Evolutionary conservation across 2,888 invertebrate genomes (phyloP).

Genomic region (Serripes groenlandicus): DNA sequence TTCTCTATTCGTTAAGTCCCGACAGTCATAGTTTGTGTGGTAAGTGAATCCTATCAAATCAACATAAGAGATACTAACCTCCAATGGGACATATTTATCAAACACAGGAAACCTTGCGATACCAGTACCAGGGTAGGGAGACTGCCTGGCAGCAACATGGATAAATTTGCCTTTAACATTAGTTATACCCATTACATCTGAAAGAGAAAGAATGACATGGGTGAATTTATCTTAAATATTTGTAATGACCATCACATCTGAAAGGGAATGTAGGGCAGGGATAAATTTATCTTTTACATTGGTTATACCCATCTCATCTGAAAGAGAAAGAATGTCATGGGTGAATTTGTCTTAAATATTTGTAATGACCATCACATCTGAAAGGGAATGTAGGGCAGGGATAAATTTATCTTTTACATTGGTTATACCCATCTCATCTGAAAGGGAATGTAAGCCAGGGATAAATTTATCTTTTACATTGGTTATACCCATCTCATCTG

Average conservation of each 20-base stretch:
- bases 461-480: constrained; percentile 67
- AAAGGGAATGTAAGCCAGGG: background rate
- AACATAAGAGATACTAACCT: constrained; percentile 82
- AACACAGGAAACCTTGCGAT: constrained; percentile 85
- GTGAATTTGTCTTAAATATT: too few relatives aligned
- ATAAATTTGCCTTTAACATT: constrained; percentile 73
- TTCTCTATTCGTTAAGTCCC: too few relatives aligned
- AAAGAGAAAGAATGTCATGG: background rate
- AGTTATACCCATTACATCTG: constrained; percentile 73
- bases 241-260: too few relatives aligned
- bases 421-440: background rate
- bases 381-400: too few relatives aligned
- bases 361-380: too few relatives aligned
- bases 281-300: too few relatives aligned
- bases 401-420: too few relatives aligned
- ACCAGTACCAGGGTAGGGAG: constrained; percentile 86
- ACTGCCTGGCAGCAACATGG: constrained; percentile 84
- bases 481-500: constrained; percentile 73
- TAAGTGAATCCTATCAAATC: too few relatives aligned
- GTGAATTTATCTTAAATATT: too few relatives aligned
- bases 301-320: background rate
- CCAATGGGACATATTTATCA: constrained; percentile 86
- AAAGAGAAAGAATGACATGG: too few relatives aligned
- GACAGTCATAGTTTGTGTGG: too few relatives aligned
- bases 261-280: too few relatives aligned